phyloP scores from a whole-genome alignment of 2,888 invertebrate species.

The Operophtera brumata region DNA sequence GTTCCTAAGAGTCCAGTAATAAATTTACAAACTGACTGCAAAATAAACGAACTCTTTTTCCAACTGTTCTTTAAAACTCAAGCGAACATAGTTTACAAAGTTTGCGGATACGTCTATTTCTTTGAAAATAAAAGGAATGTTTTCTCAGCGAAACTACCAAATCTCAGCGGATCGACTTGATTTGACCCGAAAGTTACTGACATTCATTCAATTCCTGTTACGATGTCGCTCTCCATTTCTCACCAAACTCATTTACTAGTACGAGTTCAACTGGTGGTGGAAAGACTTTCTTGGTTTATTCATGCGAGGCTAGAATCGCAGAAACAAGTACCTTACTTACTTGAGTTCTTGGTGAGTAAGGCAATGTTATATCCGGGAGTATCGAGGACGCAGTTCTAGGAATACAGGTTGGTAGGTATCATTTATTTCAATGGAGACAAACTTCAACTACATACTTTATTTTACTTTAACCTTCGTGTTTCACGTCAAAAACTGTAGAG shows the following conservation, averaged over 20 bases:
- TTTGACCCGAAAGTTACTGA: conserved; percentile 31
- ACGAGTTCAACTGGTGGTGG: conserved; percentile 8
- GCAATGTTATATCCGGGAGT: conserved; percentile 1
- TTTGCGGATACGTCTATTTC: conserved; percentile 20
- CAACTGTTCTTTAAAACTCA: conserved; percentile 20
- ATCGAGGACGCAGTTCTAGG: no score
- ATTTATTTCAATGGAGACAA: no score
- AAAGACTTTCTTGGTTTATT: no score
- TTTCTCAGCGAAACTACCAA: conserved; percentile 20
- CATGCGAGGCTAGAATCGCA: background rate
- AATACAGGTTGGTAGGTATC: no score
- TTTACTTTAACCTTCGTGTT: no score
- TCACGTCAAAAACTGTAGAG: no score
- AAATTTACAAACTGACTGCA: conserved; percentile 6
- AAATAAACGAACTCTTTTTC: conserved; percentile 12
- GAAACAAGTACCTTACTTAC: background rate
- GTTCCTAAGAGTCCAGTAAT: background rate
- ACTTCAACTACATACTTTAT: no score
- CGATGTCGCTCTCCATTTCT: conserved; percentile 23
- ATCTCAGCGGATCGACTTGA: conserved; percentile 29
- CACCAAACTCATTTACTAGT: conserved; percentile 17
- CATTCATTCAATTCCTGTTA: conserved; percentile 31
- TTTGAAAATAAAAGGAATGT: conserved; percentile 22
- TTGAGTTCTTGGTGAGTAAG: background rate
- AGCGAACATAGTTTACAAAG: conserved; percentile 23